Conservation (phyloP, 2,888 invertebrate species). For the Drosophila pseudotalamancana region DNA sequence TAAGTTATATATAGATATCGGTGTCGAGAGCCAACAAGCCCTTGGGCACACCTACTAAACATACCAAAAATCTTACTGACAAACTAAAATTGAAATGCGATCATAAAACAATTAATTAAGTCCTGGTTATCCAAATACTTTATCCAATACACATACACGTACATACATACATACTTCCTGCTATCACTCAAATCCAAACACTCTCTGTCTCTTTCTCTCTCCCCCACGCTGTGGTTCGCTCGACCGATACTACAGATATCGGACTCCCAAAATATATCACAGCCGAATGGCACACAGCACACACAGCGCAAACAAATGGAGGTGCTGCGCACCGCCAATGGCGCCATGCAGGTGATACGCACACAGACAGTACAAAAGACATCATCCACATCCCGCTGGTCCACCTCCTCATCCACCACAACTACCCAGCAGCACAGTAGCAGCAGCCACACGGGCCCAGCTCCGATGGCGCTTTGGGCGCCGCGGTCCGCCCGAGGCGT, state of each 20-base stretch:
- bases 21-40: slow-evolving; percentile 20
- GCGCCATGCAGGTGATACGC: slow-evolving; percentile 89
- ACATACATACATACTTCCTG: no score
- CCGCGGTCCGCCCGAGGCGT: slow-evolving; percentile 50
- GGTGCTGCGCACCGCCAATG: slow-evolving; percentile 88
- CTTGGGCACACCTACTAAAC: slow-evolving; percentile 44
- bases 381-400: slow-evolving; percentile 84
- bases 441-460: slow-evolving; percentile 33
- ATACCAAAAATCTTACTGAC: slow-evolving; percentile 37
- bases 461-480: slow-evolving; percentile 33
- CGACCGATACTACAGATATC: slow-evolving; percentile 81
- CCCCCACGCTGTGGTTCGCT: slow-evolving; percentile 39
- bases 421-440: slow-evolving; percentile 45
- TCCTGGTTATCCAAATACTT: slow-evolving; percentile 20
- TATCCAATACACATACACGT: slow-evolving; percentile 38
- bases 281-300: slow-evolving; percentile 84
- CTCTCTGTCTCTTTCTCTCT: slow-evolving; percentile 41
- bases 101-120: slow-evolving; percentile 41
- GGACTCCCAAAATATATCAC: slow-evolving; percentile 84
- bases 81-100: slow-evolving; percentile 15
- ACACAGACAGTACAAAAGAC: slow-evolving; percentile 85
- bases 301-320: slow-evolving; percentile 86
- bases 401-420: slow-evolving; percentile 68
- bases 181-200: slow-evolving; percentile 61
- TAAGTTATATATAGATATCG: not conserved